Percentiles rank a stretch among this genome's conserved stretches.
These are phyloP conservation scores for Agriopis aurantiaria DNA, from an alignment of 2,888 invertebrate species.

Conservation along the genomic window DNA sequence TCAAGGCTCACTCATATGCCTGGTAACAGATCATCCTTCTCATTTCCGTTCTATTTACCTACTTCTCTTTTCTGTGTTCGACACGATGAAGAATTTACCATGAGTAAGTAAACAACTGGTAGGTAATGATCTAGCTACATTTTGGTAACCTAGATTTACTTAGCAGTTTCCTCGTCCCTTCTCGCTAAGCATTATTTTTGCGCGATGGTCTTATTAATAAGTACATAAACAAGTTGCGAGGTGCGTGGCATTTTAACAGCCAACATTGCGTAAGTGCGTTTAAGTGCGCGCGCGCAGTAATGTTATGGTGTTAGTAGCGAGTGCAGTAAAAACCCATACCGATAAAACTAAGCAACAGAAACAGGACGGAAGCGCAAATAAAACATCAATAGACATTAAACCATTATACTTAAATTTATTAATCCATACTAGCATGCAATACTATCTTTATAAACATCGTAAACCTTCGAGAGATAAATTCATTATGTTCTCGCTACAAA, in stretches of 20 bases:
- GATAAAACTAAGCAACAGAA: conserved; percentile 38
- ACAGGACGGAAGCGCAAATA: conserved; percentile 61
- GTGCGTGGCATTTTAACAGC: conserved; percentile 39
- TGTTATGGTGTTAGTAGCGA: conserved; percentile 30
- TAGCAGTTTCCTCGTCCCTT: not conserved
- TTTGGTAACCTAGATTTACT: not conserved
- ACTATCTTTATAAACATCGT: conserved; percentile 75
- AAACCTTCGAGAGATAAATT: conserved; percentile 81
- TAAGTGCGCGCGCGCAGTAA: conserved; percentile 29
- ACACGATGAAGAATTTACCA: too few species aligned
- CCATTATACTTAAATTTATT: conserved; percentile 86
- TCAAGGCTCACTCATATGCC: too few species aligned
- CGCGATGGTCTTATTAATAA: conserved; percentile 33
- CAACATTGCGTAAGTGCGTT: conserved; percentile 33
- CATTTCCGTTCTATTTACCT: too few species aligned
- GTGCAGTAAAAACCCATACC: conserved; percentile 36
- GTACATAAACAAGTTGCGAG: conserved; percentile 27
- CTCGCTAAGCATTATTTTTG: conserved; percentile 26
- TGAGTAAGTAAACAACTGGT: too few species aligned
- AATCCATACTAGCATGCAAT: conserved; percentile 82
- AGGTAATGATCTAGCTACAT: not conserved
- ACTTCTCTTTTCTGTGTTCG: too few species aligned
- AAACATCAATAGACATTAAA: conserved; percentile 74
- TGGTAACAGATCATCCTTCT: too few species aligned
- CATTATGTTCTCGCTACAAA: conserved; percentile 74